Evolutionary conservation across 2,888 invertebrate species (phyloP).

Genomic region (Entomobrya multifasciata): DNA sequence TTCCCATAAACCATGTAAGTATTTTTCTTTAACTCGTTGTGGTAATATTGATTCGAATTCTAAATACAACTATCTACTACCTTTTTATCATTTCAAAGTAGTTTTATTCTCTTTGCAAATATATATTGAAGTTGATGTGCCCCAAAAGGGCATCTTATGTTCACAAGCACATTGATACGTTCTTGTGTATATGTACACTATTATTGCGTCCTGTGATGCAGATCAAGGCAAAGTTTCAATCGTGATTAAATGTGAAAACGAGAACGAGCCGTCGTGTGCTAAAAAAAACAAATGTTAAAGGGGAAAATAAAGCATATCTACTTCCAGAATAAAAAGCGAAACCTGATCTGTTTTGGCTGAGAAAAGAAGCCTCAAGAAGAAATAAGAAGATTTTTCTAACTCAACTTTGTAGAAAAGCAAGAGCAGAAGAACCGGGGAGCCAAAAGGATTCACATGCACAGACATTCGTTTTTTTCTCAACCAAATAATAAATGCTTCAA

Average conservation of each 20-base stretch:
- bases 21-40: not conserved
- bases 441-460: not conserved
- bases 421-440: not conserved
- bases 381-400: not conserved
- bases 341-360: conserved; percentile 38
- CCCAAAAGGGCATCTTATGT: not conserved
- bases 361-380: not conserved
- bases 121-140: not conserved
- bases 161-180: not conserved
- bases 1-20: conserved; percentile 28
- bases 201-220: conserved; percentile 6
- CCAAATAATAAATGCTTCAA: conserved; percentile 15
- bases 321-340: conserved; percentile 19
- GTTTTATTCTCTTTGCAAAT: not conserved
- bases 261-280: not conserved
- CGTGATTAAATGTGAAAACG: conserved; percentile 8
- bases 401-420: not conserved
- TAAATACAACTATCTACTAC: not conserved
- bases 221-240: conserved; percentile 38
- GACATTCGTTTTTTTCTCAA: conserved; percentile 6
- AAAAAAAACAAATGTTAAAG: conserved; percentile 5
- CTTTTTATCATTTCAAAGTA: conserved; percentile 29
- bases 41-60: conserved; percentile 12
- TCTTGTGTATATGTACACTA: not conserved
- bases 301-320: conserved; percentile 4